Conservation (phyloP, 2,888 invertebrate genomes). For the Microctonus brassicae region DNA sequence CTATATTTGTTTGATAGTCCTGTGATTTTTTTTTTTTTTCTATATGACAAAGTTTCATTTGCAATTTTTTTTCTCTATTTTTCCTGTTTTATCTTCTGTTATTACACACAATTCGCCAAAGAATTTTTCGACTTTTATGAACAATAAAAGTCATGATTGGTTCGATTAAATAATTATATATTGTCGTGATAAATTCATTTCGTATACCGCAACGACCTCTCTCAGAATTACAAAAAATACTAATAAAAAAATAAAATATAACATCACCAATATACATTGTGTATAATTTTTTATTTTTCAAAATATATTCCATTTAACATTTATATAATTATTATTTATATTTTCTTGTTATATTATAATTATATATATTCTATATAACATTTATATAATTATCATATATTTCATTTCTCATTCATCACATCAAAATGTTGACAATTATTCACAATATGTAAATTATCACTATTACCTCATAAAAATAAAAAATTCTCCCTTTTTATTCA, state of each 20-base stretch:
- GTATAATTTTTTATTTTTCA: too few species aligned
- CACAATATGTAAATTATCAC: background rate
- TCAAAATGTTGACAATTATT: background rate
- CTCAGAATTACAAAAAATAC: background rate
- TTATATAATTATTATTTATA: too few species aligned
- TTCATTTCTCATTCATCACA: background rate
- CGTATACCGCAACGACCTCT: constrained; percentile 11
- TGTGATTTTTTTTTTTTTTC: background rate
- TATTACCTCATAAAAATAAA: background rate
- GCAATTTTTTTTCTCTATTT: background rate
- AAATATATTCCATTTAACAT: too few species aligned
- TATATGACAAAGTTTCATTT: background rate
- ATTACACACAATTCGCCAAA: background rate
- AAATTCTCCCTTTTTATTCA: background rate
- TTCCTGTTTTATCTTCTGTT: background rate
- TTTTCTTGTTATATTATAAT: too few species aligned
- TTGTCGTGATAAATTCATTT: constrained; percentile 2
- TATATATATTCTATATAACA: too few species aligned
- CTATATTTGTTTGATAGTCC: background rate
- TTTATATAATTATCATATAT: background rate
- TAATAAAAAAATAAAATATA: too few species aligned
- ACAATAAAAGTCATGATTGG: constrained; percentile 19
- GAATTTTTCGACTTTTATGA: constrained; percentile 27
- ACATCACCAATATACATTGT: too few species aligned
- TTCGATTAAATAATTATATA: constrained; percentile 26